These are phyloP conservation scores for Phrixothrix hirtus DNA, from an alignment of 2,888 invertebrate species.

Conservation along the genomic window DNA sequence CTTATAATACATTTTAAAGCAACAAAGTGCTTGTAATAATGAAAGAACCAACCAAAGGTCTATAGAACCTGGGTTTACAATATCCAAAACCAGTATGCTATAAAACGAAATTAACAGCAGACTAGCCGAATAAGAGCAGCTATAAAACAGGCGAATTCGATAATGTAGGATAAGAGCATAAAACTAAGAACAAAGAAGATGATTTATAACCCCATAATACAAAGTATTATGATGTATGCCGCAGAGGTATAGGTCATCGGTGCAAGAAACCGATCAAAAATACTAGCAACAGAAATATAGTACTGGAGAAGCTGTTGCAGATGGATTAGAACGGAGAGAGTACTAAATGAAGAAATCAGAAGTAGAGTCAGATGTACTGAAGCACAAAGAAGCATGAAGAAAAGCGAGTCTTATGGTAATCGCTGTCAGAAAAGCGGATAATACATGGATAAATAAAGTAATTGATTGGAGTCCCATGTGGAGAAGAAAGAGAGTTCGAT, in stretches of 20 bases:
- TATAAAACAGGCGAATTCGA: neutral
- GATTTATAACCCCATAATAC: neutral
- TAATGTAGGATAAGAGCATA: conserved; percentile 4
- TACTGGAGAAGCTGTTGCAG: conserved; percentile 2
- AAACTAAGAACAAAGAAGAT: neutral
- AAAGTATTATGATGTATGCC: conserved; percentile 7
- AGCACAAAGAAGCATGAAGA: too few relatives aligned
- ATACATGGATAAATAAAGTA: too few relatives aligned
- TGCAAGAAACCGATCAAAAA: neutral
- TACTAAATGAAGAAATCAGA: conserved; percentile 1
- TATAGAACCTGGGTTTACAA: too few relatives aligned
- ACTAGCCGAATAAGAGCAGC: neutral
- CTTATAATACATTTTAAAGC: too few relatives aligned
- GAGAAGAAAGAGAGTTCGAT: too few relatives aligned
- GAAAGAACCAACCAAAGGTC: too few relatives aligned
- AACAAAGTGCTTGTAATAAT: too few relatives aligned
- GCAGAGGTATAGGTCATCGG: conserved; percentile 1
- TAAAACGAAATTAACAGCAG: conserved; percentile 1
- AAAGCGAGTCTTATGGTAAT: too few relatives aligned
- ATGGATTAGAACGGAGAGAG: neutral
- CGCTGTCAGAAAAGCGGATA: too few relatives aligned
- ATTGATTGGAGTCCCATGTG: too few relatives aligned
- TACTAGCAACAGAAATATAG: neutral
- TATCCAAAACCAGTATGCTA: too few relatives aligned
- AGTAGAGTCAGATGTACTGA: too few relatives aligned